These are phyloP conservation scores for Macrosiphum euphorbiae DNA, from an alignment of 2,888 invertebrate species.

Conservation along the genomic window DNA sequence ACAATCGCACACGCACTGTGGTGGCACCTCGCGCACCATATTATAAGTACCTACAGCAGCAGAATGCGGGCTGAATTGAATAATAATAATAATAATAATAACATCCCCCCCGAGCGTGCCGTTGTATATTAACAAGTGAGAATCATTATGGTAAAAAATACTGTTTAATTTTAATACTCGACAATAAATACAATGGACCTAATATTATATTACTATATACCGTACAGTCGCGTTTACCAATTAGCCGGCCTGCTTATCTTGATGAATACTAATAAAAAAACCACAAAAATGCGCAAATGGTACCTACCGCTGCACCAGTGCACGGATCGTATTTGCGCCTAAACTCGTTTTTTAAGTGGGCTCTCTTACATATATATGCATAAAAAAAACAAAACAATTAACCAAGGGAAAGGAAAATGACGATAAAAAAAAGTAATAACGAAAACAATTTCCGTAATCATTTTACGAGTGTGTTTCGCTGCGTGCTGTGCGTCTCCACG, in stretches of 20 bases:
- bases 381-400: slow-evolving; percentile 43
- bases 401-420: slow-evolving; percentile 44
- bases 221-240: slow-evolving; percentile 51
- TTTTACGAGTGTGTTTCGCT: slow-evolving; percentile 47
- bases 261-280: slow-evolving; percentile 58
- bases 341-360: slow-evolving; percentile 58
- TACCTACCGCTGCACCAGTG: background rate
- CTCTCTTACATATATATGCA: background rate
- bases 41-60: background rate
- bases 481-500: slow-evolving; percentile 20
- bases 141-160: slow-evolving; percentile 51
- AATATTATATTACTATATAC: background rate
- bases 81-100: slow-evolving; percentile 55
- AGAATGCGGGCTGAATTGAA: slow-evolving; percentile 61
- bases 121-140: slow-evolving; percentile 41
- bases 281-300: slow-evolving; percentile 47
- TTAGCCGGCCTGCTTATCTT: slow-evolving; percentile 45
- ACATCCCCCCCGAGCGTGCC: background rate
- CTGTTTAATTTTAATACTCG: slow-evolving; percentile 59
- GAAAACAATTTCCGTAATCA: slow-evolving; percentile 54
- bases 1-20: slow-evolving; percentile 36
- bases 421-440: slow-evolving; percentile 43
- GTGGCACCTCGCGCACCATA: slow-evolving; percentile 23
- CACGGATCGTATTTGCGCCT: slow-evolving; percentile 31
- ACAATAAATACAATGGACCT: slow-evolving; percentile 50